Percentiles rank a stretch among this genome's conserved stretches.
phyloP scores from a whole-genome alignment of 2,888 invertebrate species.

The Tenthredo notha region DNA sequence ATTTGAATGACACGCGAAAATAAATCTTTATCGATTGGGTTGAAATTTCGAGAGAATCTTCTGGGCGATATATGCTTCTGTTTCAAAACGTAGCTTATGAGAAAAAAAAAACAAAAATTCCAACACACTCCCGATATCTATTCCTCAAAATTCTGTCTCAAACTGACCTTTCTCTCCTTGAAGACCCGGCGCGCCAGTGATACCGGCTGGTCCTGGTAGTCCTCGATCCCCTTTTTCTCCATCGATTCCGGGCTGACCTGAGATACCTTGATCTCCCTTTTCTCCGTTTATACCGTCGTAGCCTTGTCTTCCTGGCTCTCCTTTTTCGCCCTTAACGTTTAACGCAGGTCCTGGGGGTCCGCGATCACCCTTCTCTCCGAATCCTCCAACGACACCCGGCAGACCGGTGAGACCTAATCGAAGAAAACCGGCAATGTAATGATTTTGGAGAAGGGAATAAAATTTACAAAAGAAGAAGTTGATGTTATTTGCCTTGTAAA shows the following conservation, averaged over 20 bases:
- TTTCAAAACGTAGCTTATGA: no score
- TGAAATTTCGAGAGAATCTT: no score
- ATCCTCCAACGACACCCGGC: slow-evolving; percentile 82
- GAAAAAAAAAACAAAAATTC: no score
- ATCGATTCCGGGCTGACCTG: slow-evolving; percentile 75
- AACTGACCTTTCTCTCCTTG: slow-evolving; percentile 81
- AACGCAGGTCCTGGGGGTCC: slow-evolving; percentile 80
- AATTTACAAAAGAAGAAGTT: neutral
- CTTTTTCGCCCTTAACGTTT: slow-evolving; percentile 79
- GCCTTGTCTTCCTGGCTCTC: slow-evolving; percentile 79
- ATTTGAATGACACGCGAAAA: no score
- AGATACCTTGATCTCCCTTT: slow-evolving; percentile 80
- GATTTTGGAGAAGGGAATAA: slow-evolving; percentile 50
- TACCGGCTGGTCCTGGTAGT: slow-evolving; percentile 71
- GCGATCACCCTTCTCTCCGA: slow-evolving; percentile 81
- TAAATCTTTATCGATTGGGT: no score
- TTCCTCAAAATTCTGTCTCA: neutral
- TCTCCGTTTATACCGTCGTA: slow-evolving; percentile 80
- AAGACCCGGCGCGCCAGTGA: slow-evolving; percentile 78
- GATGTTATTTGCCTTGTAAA: slow-evolving; percentile 68
- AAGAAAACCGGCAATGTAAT: neutral
- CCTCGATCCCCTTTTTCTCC: slow-evolving; percentile 78
- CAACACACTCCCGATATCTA: no score
- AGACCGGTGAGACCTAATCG: slow-evolving; percentile 73
- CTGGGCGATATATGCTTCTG: no score